phyloP scores from a whole-genome alignment of 2,888 invertebrate species.

The Zygogramma bicolorata region DNA sequence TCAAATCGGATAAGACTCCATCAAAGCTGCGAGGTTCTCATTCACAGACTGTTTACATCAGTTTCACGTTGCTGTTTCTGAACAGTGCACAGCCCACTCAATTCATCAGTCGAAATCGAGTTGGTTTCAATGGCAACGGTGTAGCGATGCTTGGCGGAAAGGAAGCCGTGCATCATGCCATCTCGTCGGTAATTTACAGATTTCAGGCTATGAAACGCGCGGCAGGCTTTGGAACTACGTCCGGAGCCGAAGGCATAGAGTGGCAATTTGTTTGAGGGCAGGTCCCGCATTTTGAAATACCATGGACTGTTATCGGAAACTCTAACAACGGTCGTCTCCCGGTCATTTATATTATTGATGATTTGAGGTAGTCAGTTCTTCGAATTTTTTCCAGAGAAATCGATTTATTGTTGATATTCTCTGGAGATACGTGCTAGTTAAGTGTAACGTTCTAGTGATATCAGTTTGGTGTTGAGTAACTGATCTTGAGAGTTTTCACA shows the following conservation, averaged over 20 bases:
- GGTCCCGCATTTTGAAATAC: too few species aligned
- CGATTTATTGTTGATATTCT: too few species aligned
- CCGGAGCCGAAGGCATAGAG: neutral
- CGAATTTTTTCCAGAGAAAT: too few species aligned
- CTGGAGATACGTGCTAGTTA: too few species aligned
- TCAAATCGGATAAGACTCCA: neutral
- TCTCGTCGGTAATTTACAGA: slow-evolving; percentile 48
- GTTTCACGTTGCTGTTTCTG: neutral
- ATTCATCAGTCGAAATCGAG: slow-evolving; percentile 49
- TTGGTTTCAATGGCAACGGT: slow-evolving; percentile 45
- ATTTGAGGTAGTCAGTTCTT: too few species aligned
- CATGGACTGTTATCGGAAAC: too few species aligned
- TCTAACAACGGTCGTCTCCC: too few species aligned
- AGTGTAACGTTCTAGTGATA: too few species aligned
- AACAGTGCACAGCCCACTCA: slow-evolving; percentile 25
- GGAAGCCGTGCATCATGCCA: slow-evolving; percentile 50
- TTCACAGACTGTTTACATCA: neutral
- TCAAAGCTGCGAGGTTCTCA: neutral
- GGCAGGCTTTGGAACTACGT: slow-evolving; percentile 24
- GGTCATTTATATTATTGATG: too few species aligned
- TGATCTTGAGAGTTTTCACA: too few species aligned
- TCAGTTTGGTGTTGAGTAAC: too few species aligned
- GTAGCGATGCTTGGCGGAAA: slow-evolving; percentile 37
- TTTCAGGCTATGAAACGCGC: slow-evolving; percentile 35
- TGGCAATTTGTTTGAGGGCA: neutral